Percentiles rank a stretch among this genome's conserved stretches.
phyloP scores from a whole-genome alignment of 2,797 vertebrate species.

The Gymnothorax javanicus region DNA sequence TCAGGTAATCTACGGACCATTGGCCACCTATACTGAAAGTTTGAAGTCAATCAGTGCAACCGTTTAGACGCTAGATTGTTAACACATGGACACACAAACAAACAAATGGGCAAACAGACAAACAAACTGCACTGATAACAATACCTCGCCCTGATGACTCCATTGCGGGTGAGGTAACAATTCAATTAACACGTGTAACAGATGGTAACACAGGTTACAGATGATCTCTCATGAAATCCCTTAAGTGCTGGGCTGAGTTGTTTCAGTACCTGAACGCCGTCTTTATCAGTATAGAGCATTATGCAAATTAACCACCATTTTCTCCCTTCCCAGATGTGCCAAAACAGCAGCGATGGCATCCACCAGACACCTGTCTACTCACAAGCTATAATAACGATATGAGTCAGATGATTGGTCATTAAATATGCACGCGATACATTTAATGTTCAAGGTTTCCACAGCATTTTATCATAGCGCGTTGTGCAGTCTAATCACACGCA shows the following conservation, averaged over 20 bases:
- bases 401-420: background rate
- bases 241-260: background rate
- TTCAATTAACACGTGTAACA: background rate
- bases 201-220: background rate
- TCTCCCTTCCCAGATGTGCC: background rate
- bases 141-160: no score
- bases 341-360: background rate
- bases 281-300: background rate
- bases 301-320: background rate
- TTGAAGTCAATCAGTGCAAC: no score
- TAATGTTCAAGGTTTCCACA: background rate
- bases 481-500: conserved; percentile 14
- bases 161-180: background rate
- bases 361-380: background rate
- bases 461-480: conserved; percentile 1
- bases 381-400: no score
- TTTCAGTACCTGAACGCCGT: background rate
- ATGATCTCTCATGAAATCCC: background rate
- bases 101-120: no score
- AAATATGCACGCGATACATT: background rate
- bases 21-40: no score
- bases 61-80: no score
- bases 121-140: no score
- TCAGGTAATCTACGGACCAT: no score
- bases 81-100: no score